Evolutionary conservation across 2,797 vertebrate species (phyloP).

Genomic region (Pipistrellus pipistrellus): DNA sequence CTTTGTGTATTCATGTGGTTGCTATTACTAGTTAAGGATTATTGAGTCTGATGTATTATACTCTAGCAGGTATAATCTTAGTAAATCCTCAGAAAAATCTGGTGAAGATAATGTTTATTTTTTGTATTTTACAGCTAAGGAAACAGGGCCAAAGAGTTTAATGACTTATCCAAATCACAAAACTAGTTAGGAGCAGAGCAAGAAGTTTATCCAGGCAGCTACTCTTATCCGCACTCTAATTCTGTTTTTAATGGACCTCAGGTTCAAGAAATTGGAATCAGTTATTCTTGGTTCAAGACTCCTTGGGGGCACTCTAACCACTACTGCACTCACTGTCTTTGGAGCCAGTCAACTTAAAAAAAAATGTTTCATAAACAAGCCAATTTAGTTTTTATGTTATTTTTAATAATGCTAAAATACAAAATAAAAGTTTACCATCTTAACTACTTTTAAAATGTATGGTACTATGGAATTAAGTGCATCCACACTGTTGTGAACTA

Average conservation of each 20-base stretch:
- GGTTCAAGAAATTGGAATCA: not conserved
- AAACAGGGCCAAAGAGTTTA: conserved; percentile 14
- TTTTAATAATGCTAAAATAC: conserved; percentile 2
- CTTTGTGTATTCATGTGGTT: conserved; percentile 11
- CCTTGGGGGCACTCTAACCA: not conserved
- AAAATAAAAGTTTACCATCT: conserved; percentile 28
- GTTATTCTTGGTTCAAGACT: not conserved
- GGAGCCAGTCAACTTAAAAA: not conserved
- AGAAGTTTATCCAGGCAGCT: conserved; percentile 36
- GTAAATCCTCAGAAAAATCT: not conserved
- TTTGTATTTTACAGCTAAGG: conserved; percentile 40
- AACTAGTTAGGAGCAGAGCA: conserved; percentile 7
- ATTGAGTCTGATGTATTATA: not conserved
- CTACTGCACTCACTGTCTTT: not conserved
- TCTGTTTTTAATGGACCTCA: conserved; percentile 13
- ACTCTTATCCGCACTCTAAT: not conserved
- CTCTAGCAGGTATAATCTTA: not conserved
- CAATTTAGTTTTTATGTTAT: not conserved
- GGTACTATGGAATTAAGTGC: not conserved
- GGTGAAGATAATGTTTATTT: conserved; percentile 3
- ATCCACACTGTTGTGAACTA: not conserved
- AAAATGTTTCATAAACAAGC: conserved; percentile 12
- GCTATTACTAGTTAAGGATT: conserved; percentile 34
- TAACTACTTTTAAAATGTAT: not conserved
- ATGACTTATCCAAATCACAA: not conserved